Percentiles rank a stretch among this genome's conserved stretches.
Evolutionary conservation across 2,113 vertebrate species (phyloP).

Genomic region (Dromiciops gliroides): DNA sequence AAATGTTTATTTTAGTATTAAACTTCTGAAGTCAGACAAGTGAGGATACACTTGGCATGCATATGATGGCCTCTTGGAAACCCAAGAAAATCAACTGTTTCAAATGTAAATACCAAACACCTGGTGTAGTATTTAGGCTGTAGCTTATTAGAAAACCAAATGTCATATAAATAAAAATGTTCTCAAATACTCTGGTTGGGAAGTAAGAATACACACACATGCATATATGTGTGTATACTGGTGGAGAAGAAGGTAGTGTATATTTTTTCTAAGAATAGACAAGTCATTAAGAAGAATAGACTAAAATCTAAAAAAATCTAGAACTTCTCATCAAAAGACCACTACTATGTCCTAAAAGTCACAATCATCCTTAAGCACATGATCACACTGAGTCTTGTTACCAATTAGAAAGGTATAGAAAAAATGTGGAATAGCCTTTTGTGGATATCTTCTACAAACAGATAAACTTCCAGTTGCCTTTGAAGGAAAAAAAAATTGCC

Average conservation of each 20-base stretch:
- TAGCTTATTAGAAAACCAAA: background rate
- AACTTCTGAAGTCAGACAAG: background rate
- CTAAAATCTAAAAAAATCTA: background rate
- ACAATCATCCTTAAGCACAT: background rate
- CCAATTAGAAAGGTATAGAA: background rate
- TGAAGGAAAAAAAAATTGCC: background rate
- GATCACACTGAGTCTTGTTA: background rate
- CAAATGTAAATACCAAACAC: background rate
- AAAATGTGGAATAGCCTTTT: background rate
- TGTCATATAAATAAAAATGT: background rate
- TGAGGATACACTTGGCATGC: background rate
- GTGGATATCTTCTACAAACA: background rate
- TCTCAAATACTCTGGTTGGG: background rate
- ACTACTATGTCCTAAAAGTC: background rate
- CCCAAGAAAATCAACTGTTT: background rate
- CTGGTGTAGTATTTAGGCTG: background rate
- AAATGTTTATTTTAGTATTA: background rate
- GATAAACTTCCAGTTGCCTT: background rate
- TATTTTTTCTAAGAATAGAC: too few relatives aligned
- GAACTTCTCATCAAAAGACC: background rate
- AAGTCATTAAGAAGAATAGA: background rate
- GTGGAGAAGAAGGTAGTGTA: too few relatives aligned
- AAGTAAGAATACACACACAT: background rate
- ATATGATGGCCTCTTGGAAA: background rate
- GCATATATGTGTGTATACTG: too few relatives aligned